Evolutionary conservation across 2,797 vertebrate species (phyloP).

Genomic region (Scolopax rusticola): DNA sequence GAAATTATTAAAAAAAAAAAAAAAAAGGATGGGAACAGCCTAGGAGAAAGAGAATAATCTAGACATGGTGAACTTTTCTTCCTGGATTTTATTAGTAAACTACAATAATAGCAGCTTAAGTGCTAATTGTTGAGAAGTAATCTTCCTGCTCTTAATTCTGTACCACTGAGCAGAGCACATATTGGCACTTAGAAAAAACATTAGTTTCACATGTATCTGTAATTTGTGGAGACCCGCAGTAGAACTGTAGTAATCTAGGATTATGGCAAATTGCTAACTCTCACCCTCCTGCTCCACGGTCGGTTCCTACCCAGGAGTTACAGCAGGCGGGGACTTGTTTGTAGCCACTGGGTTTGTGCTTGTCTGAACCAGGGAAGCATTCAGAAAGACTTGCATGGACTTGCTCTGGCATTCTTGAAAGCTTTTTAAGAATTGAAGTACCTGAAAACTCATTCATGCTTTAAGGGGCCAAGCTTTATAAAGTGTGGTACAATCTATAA

Average conservation of each 20-base stretch:
- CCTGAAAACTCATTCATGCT: constrained; percentile 39
- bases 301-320: neutral
- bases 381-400: constrained; percentile 60
- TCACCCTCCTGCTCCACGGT: neutral
- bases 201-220: neutral
- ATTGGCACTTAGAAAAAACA: neutral
- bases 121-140: neutral
- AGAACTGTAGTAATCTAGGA: neutral
- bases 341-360: neutral
- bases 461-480: constrained; percentile 25
- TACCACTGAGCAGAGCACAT: neutral
- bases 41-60: neutral
- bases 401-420: constrained; percentile 54
- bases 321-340: neutral
- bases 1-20: neutral
- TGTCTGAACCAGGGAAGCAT: neutral
- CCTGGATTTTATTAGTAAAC: neutral
- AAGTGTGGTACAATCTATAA: constrained; percentile 3
- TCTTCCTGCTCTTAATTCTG: neutral
- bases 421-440: neutral
- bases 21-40: neutral
- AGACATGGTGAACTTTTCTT: neutral
- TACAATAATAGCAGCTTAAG: neutral
- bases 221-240: neutral
- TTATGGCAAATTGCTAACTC: neutral